phyloP scores from a whole-genome alignment of 2,888 invertebrate genomes.

The Rapana venosa region DNA sequence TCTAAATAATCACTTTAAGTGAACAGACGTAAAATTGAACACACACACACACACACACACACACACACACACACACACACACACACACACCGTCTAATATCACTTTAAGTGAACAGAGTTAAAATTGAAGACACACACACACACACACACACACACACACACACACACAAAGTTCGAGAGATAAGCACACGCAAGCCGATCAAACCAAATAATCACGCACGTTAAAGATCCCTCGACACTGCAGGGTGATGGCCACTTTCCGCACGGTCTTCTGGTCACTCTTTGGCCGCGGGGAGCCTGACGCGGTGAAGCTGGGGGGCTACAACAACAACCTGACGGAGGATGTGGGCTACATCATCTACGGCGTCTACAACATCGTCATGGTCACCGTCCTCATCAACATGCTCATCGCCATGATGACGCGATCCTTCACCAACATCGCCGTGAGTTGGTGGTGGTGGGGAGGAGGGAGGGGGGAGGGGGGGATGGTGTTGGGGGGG shows the following conservation, averaged over 20 bases:
- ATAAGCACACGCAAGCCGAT: too few species aligned
- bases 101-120: too few species aligned
- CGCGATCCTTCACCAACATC: slow-evolving; percentile 85
- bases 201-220: too few species aligned
- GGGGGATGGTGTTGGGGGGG: too few species aligned
- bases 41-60: background rate
- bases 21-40: too few species aligned
- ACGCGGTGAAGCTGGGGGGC: slow-evolving; percentile 76
- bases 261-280: slow-evolving; percentile 77
- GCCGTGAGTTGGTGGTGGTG: slow-evolving; percentile 63
- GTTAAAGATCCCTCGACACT: too few species aligned
- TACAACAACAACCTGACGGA: slow-evolving; percentile 78
- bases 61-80: background rate
- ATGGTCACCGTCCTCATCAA: slow-evolving; percentile 82
- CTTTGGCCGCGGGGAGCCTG: slow-evolving; percentile 75
- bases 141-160: too few species aligned
- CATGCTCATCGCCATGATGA: slow-evolving; percentile 87
- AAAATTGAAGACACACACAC: too few species aligned
- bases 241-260: slow-evolving; percentile 70
- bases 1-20: too few species aligned
- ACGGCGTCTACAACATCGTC: slow-evolving; percentile 79
- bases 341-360: slow-evolving; percentile 79
- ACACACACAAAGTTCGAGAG: too few species aligned
- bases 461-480: too few species aligned
- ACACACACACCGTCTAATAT: background rate